Evolutionary conservation across 1,140 invertebrate species (phyloP).

Genomic region (Patella vulgata): DNA sequence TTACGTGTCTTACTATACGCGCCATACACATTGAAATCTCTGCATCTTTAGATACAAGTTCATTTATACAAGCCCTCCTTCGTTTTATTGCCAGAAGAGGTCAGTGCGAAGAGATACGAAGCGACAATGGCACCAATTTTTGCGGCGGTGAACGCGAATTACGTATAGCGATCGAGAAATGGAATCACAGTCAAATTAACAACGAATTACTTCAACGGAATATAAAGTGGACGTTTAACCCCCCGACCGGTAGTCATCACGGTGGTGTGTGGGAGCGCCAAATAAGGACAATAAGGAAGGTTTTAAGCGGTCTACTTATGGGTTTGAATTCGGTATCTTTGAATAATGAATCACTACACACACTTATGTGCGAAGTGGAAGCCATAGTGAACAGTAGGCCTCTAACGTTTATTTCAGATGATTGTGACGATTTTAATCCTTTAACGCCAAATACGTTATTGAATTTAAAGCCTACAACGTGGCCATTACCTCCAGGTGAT

Average conservation of each 20-base stretch:
- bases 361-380: too few relatives aligned
- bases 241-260: slow-evolving; percentile 55
- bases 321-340: not conserved
- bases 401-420: slow-evolving; percentile 13
- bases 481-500: slow-evolving; percentile 21
- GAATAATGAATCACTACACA: slow-evolving; percentile 11
- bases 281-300: slow-evolving; percentile 23
- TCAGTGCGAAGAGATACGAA: not conserved
- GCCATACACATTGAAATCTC: slow-evolving; percentile 42
- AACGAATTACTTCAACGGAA: slow-evolving; percentile 6
- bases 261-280: slow-evolving; percentile 61
- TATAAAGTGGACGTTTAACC: slow-evolving; percentile 65
- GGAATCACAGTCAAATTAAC: slow-evolving; percentile 18
- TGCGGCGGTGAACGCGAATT: slow-evolving; percentile 36
- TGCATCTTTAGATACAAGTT: slow-evolving; percentile 21
- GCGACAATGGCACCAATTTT: slow-evolving; percentile 32
- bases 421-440: slow-evolving; percentile 18
- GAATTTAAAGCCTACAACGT: slow-evolving; percentile 5
- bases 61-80: slow-evolving; percentile 28
- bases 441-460: slow-evolving; percentile 40
- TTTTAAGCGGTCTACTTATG: slow-evolving; percentile 39
- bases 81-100: slow-evolving; percentile 35
- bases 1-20: slow-evolving; percentile 36
- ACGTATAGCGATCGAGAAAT: slow-evolving; percentile 21
- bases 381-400: slow-evolving; percentile 19